Evolutionary conservation across 2,888 invertebrate species (phyloP).

Genomic region (Malacosoma neustria): DNA sequence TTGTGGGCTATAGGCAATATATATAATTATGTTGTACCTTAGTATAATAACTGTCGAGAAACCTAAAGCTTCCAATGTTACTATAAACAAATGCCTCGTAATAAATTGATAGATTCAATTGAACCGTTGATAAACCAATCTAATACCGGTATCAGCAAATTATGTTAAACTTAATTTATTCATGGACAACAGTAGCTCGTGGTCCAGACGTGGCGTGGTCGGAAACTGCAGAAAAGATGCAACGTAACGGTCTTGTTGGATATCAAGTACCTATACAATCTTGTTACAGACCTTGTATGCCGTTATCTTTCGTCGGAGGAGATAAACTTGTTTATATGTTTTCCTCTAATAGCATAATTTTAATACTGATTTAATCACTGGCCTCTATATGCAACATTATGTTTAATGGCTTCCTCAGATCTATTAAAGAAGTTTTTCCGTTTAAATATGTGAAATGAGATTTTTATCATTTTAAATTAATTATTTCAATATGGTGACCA

Average conservation of each 20-base stretch:
- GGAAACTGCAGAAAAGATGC: constrained; percentile 44
- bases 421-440: neutral
- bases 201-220: constrained; percentile 25
- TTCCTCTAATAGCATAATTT: neutral
- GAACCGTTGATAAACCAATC: no score
- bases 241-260: constrained; percentile 52
- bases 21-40: no score
- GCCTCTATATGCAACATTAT: neutral
- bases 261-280: constrained; percentile 37
- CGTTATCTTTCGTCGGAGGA: constrained; percentile 27
- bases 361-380: neutral
- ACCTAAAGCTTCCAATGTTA: no score
- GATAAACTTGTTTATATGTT: constrained; percentile 5
- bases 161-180: constrained; percentile 11
- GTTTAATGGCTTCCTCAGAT: neutral
- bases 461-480: no score
- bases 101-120: no score
- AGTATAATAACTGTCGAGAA: no score
- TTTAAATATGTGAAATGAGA: no score
- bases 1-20: no score
- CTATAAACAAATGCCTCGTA: no score
- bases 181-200: constrained; percentile 16
- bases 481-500: no score
- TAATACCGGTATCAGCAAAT: no score
- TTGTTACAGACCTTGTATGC: constrained; percentile 26